Evolutionary conservation across 37 sponge, comb jelly and placozoan genomes (phyloP), one percentile per base, ranked within the genome.

Genomic region (Cliona cf. orientalis): DNA sequence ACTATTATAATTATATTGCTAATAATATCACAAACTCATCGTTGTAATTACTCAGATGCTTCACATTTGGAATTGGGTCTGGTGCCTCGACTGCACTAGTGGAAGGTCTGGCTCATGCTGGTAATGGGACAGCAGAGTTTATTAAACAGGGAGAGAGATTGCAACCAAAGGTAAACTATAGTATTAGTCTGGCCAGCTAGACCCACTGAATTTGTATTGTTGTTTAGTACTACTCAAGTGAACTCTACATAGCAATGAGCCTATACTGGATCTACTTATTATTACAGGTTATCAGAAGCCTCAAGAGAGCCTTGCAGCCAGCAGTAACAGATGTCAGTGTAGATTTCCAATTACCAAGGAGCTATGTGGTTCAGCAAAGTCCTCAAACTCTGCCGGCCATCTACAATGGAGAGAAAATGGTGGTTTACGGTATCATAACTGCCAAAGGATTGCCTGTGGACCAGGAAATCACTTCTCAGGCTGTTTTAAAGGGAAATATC

Each of bases 81-180:
- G 95, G 91, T 2, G 95, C 88, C 17, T 94, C 95, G 28, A 84
- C 87, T 46, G 72, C 64, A 60, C 82, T 94, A 57, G 95, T 94
- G 56, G 87, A 90, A 42, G 95, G 95, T 0, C 63, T 94, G 42
- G 95, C 95, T n/a, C 58, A 55, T 29, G 85, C 89, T 79, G 93
- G 93, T 22, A 76, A 77, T 68, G 93, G 93, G 17, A 81, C 80
- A 5, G 71, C 84, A 45, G 83, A 86, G 64, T 90, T 90, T 64
- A 79, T 86, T n/a, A 82, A 79, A 21, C 72, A 82, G 5, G 84
- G 78, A 58, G 92, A 92, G 76, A 39, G 84, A 17, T 85, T 92
- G 88, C 88, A 87, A 21, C 73, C 88, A 61, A 92, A 92, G 78
- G 89, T 89, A n/a, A n/a, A n/a, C n/a, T n/a, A n/a, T n/a, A n/a